Base-by-base conservation (phyloP, 2,797 vertebrate species). In the Danio choprae region DNA sequence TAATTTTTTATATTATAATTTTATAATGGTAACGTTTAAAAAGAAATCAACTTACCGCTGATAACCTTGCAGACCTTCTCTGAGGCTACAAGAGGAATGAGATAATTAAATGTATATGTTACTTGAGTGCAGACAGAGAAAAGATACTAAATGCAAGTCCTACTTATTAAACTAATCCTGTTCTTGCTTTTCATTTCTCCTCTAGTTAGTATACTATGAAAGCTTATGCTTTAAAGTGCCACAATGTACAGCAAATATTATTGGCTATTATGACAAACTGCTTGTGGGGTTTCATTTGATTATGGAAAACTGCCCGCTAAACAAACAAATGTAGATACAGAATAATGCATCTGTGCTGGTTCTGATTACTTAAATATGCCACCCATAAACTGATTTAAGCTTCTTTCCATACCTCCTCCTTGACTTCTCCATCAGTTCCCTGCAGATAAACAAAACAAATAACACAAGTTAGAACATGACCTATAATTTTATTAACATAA, bases 21-120 rank as follows among this genome's bases (percentile, higher is more conserved):
- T 55, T 22, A 46, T 6, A 56, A 43, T 11, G 46, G 40, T 10
- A 16, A 67, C 13, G 36, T 50, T 48, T 7, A 16, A 15, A 48
- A 9, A 59, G 18, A 51, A 36, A 59, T 22, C 10, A 50, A 94
- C 94, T 93, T 89, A 96, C 95, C 88, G 93, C 92, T 6, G 93
- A 95, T 87, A 96, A 87, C 87, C 95, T 94, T 55, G 93, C 91
- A 36, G 95, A 96, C 91, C 94, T 91, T 92, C 94, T 95, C 89
- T 94, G 94, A 87, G 94, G 95, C 95, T 96, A 84, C 46, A 69
- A 62, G n/a, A 16, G 48, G 5, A 71, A 64, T 73, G 65, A 48
- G 53, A 41, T 72, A 53, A 44, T 11, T 76, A 59, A 53, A 46
- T 8, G 0, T 0, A 40, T 29, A 16, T n/a, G n/a, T 13, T 18